Evolutionary conservation across 2,888 invertebrate genomes (phyloP).

Genomic region (Bedellia somnulentella): DNA sequence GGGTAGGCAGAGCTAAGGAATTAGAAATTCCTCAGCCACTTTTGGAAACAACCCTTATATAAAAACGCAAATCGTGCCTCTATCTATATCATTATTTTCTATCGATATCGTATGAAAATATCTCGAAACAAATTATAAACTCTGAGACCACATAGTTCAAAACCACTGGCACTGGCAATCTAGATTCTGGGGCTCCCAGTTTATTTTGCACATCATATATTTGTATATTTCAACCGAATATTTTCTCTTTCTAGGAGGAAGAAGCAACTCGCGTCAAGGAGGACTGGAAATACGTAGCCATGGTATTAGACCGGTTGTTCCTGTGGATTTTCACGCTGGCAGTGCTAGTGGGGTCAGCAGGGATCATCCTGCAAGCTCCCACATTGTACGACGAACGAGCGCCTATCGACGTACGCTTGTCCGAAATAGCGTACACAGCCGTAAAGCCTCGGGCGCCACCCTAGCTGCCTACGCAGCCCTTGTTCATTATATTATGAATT

Average conservation of each 20-base stretch:
- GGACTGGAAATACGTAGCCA: slow-evolving; percentile 99
- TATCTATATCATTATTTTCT: no score
- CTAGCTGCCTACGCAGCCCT: not conserved
- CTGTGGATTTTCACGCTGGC: slow-evolving; percentile 97
- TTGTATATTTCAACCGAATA: no score
- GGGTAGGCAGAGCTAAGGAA: no score
- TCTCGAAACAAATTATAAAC: no score
- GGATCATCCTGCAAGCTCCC: slow-evolving; percentile 93
- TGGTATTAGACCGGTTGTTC: slow-evolving; percentile 95
- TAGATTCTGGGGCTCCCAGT: no score
- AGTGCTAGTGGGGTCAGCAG: slow-evolving; percentile 90
- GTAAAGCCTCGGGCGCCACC: slow-evolving; percentile 63
- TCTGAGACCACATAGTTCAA: no score
- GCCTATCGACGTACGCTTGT: slow-evolving; percentile 84
- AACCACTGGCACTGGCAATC: no score
- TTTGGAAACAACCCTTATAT: no score
- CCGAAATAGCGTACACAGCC: slow-evolving; percentile 87
- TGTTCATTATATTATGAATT: slow-evolving; percentile 21
- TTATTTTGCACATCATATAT: not conserved
- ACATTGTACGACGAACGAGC: slow-evolving; percentile 90
- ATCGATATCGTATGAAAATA: no score
- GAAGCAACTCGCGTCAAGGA: slow-evolving; percentile 79
- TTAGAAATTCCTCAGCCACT: no score
- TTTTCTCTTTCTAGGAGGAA: slow-evolving; percentile 58
- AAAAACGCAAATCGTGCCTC: no score